Conservation (phyloP, 2,797 vertebrate species). For the Lates japonicus region DNA sequence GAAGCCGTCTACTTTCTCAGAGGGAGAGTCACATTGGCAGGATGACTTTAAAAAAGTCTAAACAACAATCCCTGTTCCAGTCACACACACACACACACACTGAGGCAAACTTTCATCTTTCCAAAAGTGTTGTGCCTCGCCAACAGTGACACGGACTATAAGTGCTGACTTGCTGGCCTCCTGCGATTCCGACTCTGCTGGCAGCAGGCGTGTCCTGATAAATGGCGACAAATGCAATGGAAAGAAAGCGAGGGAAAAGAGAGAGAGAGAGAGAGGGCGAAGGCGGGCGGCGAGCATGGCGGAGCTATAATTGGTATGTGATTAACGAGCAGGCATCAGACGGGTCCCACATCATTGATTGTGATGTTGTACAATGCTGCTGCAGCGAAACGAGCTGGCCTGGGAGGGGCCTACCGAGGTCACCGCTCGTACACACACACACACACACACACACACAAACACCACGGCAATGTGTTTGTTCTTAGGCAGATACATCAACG, state of each 20-base stretch:
- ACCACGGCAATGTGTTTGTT: conserved; percentile 38
- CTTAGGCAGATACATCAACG: conserved; percentile 32
- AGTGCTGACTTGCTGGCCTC: conserved; percentile 73
- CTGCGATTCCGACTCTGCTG: conserved; percentile 54
- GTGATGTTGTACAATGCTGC: conserved; percentile 75
- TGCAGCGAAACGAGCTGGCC: conserved; percentile 68
- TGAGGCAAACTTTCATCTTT: conserved; percentile 66
- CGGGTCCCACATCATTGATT: conserved; percentile 82
- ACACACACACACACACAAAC: conserved; percentile 17
- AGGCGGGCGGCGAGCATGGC: conserved; percentile 46
- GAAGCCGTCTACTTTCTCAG: conserved; percentile 62
- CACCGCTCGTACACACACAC: conserved; percentile 53
- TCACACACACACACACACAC: conserved; percentile 9
- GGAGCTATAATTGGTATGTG: conserved; percentile 85
- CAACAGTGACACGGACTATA: conserved; percentile 57
- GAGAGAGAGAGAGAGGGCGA: conserved; percentile 14
- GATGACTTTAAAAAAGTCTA: conserved; percentile 69
- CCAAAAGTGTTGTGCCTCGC: conserved; percentile 33
- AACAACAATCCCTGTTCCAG: conserved; percentile 55
- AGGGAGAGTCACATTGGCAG: conserved; percentile 67
- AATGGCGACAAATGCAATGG: conserved; percentile 73
- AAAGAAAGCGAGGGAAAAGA: conserved; percentile 53
- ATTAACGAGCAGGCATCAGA: conserved; percentile 85
- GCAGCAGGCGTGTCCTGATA: conserved; percentile 70
- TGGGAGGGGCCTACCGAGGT: conserved; percentile 63